Conservation (phyloP, 2,797 vertebrate species). For the Stomatorhinus walkeri region DNA sequence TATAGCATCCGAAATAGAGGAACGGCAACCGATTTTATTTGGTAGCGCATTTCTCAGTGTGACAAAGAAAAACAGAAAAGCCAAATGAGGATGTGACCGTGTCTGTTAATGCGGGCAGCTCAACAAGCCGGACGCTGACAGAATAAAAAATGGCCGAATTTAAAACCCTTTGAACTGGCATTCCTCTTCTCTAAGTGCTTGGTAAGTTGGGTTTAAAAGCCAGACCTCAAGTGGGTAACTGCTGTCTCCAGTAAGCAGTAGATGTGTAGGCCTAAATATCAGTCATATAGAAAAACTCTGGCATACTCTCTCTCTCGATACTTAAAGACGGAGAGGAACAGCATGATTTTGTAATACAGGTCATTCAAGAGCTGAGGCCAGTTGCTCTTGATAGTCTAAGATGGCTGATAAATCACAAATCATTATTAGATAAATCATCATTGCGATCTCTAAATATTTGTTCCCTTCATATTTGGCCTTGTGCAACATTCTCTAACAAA, state of each 20-base stretch:
- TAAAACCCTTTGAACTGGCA: background rate
- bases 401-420: background rate
- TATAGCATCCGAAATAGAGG: background rate
- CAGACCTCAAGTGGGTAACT: too few relatives aligned
- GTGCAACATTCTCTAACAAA: background rate
- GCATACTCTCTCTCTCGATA: background rate
- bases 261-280: background rate
- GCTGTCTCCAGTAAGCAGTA: background rate
- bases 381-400: background rate
- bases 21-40: background rate
- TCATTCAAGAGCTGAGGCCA: background rate
- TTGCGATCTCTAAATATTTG: background rate
- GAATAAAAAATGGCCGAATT: background rate
- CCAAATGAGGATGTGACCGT: background rate
- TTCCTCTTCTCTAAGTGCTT: background rate
- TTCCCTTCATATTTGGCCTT: background rate
- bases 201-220: background rate
- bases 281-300: background rate
- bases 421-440: background rate
- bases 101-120: background rate
- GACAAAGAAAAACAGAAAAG: background rate
- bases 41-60: background rate
- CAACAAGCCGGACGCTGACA: background rate
- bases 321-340: background rate
- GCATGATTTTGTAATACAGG: background rate